Evolutionary conservation across 2,888 invertebrate species (phyloP).

Genomic region (Ennomos quercinarius): DNA sequence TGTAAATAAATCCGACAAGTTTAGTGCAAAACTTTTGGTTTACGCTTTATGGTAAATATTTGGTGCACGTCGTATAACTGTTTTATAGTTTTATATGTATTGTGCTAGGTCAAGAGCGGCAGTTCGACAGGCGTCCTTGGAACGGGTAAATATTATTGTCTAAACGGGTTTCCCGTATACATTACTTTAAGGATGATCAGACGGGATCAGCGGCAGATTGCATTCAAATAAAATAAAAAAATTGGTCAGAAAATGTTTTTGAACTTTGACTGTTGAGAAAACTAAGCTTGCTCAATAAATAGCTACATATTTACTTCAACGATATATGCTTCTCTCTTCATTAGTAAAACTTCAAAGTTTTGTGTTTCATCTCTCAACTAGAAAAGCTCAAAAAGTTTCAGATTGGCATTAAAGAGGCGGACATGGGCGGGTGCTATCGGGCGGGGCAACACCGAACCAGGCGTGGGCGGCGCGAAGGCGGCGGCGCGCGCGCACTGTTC

Average conservation of each 20-base stretch:
- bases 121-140: constrained; percentile 84
- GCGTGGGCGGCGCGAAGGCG: constrained; percentile 43
- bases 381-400: constrained; percentile 36
- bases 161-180: constrained; percentile 82
- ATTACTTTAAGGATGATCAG: constrained; percentile 68
- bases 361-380: not conserved
- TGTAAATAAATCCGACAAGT: constrained; percentile 81
- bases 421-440: constrained; percentile 54
- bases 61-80: constrained; percentile 83
- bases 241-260: too few relatives aligned
- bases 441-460: constrained; percentile 49
- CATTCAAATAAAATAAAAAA: too few relatives aligned
- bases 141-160: constrained; percentile 84
- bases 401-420: constrained; percentile 43
- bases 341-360: too few relatives aligned
- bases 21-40: constrained; percentile 85
- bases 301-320: too few relatives aligned
- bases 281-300: too few relatives aligned
- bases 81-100: constrained; percentile 85
- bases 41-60: constrained; percentile 86
- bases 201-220: constrained; percentile 37
- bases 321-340: not conserved
- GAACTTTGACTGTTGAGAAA: too few relatives aligned
- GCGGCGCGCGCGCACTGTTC: constrained; percentile 62
- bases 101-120: constrained; percentile 84